These are phyloP conservation scores for Aepyceros melampus DNA, from an alignment of 2,113 vertebrate species.

Conservation along the genomic window DNA sequence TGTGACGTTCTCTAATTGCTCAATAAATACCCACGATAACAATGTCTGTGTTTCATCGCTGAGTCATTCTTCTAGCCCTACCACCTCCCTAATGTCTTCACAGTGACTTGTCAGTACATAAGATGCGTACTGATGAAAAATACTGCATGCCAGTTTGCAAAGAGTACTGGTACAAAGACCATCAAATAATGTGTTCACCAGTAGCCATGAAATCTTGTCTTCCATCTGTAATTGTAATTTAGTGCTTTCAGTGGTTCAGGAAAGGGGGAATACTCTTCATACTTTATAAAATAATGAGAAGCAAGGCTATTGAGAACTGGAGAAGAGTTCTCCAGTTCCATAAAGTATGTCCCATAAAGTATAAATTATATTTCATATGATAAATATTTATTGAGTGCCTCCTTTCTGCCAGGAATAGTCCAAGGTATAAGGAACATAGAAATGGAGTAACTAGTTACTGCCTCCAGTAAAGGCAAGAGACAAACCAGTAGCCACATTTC, in stretches of 20 bases:
- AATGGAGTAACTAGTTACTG: background rate
- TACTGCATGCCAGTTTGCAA: background rate
- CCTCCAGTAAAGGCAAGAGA: background rate
- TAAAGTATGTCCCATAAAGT: background rate
- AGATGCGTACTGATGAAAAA: background rate
- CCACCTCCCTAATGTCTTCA: slow-evolving; percentile 26
- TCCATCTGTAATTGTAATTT: background rate
- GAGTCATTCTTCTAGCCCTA: background rate
- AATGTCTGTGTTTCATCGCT: slow-evolving; percentile 32
- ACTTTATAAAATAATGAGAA: background rate
- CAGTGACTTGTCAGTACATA: background rate
- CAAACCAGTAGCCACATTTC: background rate
- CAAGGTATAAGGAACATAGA: background rate
- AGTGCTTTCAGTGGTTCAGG: background rate
- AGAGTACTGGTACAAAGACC: background rate
- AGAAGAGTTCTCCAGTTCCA: slow-evolving; percentile 7
- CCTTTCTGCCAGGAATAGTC: background rate
- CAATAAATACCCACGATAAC: background rate
- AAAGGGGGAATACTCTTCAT: background rate
- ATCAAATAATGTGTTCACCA: background rate
- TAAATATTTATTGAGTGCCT: background rate
- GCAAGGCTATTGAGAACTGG: background rate
- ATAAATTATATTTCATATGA: background rate
- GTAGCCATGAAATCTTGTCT: background rate
- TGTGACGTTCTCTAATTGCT: background rate